Evolutionary conservation across 2,888 invertebrate species (phyloP), one percentile per base, ranked within the genome.

Genomic region (Abrostola tripartita): DNA sequence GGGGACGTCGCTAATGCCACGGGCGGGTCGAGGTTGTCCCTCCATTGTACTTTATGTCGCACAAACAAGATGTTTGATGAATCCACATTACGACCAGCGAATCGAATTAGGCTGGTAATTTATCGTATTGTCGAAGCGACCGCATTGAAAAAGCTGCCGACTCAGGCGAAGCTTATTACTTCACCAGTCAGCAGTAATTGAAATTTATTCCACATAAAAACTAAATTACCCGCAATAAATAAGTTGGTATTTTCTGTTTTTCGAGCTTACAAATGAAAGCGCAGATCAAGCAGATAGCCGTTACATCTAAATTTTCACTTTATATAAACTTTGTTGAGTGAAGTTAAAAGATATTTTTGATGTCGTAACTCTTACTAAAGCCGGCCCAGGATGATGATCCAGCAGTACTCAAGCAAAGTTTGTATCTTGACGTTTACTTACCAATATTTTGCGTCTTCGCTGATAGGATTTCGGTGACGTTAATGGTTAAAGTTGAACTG

Each of bases 31-130:
- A 71, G 77, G 78, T 66, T 68, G 77, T 69, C 81, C 81, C 83
- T 79, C 89, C 86, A 90, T 92, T 92, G 90, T 91, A 82, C 85
- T 84, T 85, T 85, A 89, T 85, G 84, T 82, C 83, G 76, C 82
- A 88, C 90, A 91, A 92, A 92, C 91, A 92, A 90, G 88, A 90
- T 92, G 90, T 92, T 93, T 91, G 92, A 92, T 91, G 89, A 88
- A 85, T 84, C 83, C 84, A 85, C 91, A 92, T 93, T 92, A 90
- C 81, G 82, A 82, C 80, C 88, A 88, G 88, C 86, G 89, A 87
- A 88, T 89, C 87, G 90, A 89, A 91, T 90, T 89, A 89, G 85
- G 85, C 82, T 79, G 73, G 87, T 86, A 86, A 89, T 88, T 89
- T 87, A 85, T 86, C 85, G 85, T 84, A 83, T 87, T 88, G 85